Evolutionary conservation across 2,888 invertebrate species (phyloP), one percentile per base, ranked within the genome.

Genomic region (Ceramica pisi): DNA sequence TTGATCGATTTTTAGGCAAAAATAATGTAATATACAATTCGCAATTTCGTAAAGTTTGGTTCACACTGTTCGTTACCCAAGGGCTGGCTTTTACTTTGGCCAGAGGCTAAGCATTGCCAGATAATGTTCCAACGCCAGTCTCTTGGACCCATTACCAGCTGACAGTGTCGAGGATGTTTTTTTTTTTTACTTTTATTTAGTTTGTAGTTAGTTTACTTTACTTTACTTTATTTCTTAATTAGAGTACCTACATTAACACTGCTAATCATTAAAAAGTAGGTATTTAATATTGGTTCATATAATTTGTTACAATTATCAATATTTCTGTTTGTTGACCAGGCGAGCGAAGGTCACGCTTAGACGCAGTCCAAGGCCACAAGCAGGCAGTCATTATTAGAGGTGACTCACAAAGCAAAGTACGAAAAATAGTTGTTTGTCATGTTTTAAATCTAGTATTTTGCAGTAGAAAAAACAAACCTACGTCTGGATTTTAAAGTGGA

Each of bases 401-500:
- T 82, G 82, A 75, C 57, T 82, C 77, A 82, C 50, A 16, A 41
- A 46, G 23, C 46, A 53, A 66, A 63, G 60, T 75, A 57, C 48
- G 14, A 59, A 51, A 74, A 46, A 41, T 35, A 55, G n/a, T n/a
- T n/a, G n/a, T n/a, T n/a, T 62, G 56, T 26, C 65, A 73, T 65
- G 48, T 26, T 61, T 26, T 53, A 62, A 12, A 56, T 75, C 19
- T 50, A 23, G 16, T 56, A 10, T 8, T 48, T 12, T 41, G 41
- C 1, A 46, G 19, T 14, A 26, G 7, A 1, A 55, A 66, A 53
- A 46, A 19, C 50, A 2, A 16, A 6, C 41, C n/a, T 16, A 44
- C 2, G 44, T 44, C 35, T 53, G 10, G 21, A 12, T 51, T 51
- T 50, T 23, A 21, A 44, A 26, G 41, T 41, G 9, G 26, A 23